These are phyloP conservation scores for Drosophila villosipedis DNA, from an alignment of 2,888 invertebrate species.

Conservation along the genomic window DNA sequence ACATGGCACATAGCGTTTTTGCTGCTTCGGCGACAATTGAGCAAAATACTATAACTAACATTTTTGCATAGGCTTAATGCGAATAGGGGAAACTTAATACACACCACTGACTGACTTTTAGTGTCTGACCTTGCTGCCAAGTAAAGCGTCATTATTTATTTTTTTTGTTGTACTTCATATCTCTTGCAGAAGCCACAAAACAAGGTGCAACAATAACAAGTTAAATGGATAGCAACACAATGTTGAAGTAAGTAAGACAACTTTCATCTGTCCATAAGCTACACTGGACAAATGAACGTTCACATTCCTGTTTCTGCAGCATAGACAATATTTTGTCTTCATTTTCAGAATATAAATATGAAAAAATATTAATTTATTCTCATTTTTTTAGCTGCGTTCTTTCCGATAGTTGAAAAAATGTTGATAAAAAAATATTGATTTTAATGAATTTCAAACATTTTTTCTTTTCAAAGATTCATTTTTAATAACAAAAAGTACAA, in stretches of 20 bases:
- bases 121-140: slow-evolving; percentile 56
- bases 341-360: neutral
- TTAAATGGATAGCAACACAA: slow-evolving; percentile 31
- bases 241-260: slow-evolving; percentile 57
- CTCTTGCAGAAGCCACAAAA: slow-evolving; percentile 53
- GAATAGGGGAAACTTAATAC: slow-evolving; percentile 60
- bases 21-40: slow-evolving; percentile 63
- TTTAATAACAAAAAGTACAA: neutral
- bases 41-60: slow-evolving; percentile 36
- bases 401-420: neutral
- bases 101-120: slow-evolving; percentile 52
- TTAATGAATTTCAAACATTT: neutral
- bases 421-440: too few species aligned
- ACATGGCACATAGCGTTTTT: slow-evolving; percentile 61
- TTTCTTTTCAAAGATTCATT: too few species aligned
- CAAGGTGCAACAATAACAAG: slow-evolving; percentile 39
- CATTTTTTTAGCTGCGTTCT: neutral
- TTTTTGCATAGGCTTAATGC: slow-evolving; percentile 36
- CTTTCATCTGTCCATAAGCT: neutral
- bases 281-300: neutral
- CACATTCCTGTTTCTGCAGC: neutral
- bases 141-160: slow-evolving; percentile 26
- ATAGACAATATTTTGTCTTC: neutral
- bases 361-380: neutral
- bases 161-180: slow-evolving; percentile 19